Evolutionary conservation across 2,113 vertebrate species (phyloP).

Genomic region (Tenrec ecaudatus): DNA sequence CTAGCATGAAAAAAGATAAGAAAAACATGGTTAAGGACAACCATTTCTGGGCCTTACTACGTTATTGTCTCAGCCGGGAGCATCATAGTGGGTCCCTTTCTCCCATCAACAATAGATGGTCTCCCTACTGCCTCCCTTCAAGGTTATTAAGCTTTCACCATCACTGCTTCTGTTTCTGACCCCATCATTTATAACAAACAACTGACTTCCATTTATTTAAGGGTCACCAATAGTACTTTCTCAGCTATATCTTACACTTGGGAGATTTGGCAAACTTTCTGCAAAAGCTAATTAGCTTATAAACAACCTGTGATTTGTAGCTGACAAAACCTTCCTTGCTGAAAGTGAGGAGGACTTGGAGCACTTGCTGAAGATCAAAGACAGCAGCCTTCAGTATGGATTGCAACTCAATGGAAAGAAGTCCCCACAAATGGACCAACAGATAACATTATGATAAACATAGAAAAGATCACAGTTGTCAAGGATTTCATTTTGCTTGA

Average conservation of each 20-base stretch:
- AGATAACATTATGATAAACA: too few species aligned
- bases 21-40: slow-evolving; percentile 3
- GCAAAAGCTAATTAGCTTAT: not conserved
- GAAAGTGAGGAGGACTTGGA: too few species aligned
- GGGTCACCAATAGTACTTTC: slow-evolving; percentile 29
- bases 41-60: not conserved
- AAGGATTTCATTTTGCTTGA: too few species aligned
- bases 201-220: slow-evolving; percentile 44
- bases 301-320: slow-evolving; percentile 31
- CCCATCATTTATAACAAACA: not conserved
- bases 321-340: too few species aligned
- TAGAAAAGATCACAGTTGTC: too few species aligned
- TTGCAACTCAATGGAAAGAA: too few species aligned
- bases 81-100: not conserved
- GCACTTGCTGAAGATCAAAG: too few species aligned
- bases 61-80: not conserved
- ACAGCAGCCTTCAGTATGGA: too few species aligned
- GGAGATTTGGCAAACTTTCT: slow-evolving; percentile 20
- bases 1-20: slow-evolving; percentile 74
- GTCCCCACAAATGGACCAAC: too few species aligned
- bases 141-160: not conserved
- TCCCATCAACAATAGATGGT: not conserved
- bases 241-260: not conserved
- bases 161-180: not conserved
- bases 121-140: slow-evolving; percentile 19